These are phyloP conservation scores for Stomatorhinus walkeri DNA, from an alignment of 2,797 vertebrate species.

Conservation along the genomic window DNA sequence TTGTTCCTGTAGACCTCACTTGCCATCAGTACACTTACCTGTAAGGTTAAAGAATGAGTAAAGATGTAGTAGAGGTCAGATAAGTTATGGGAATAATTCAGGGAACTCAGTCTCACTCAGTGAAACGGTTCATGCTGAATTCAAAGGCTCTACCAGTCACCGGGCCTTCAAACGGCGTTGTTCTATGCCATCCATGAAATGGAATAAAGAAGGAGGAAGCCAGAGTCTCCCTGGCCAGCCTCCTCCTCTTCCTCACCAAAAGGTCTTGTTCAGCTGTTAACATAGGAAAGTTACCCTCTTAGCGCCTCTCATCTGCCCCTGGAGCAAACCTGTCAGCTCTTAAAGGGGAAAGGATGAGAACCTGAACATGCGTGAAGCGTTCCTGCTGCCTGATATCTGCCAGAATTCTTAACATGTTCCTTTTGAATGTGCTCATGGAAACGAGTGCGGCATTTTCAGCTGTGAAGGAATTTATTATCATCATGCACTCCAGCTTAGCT, in stretches of 20 bases:
- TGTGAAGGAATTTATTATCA: neutral
- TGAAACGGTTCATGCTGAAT: neutral
- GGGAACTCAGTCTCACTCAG: neutral
- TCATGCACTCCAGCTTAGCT: neutral
- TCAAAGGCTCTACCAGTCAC: neutral
- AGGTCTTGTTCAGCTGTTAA: neutral
- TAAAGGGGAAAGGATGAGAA: constrained; percentile 4
- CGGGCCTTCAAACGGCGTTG: neutral
- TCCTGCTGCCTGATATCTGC: neutral
- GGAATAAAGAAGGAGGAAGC: neutral
- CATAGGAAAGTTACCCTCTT: constrained; percentile 16
- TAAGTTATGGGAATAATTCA: neutral
- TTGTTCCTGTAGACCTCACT: neutral
- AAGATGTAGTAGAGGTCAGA: neutral
- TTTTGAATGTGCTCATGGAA: neutral
- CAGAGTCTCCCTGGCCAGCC: neutral
- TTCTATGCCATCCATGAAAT: neutral
- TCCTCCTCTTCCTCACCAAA: neutral
- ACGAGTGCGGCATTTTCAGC: neutral
- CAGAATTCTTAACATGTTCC: neutral
- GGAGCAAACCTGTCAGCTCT: constrained; percentile 11
- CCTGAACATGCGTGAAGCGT: constrained; percentile 1
- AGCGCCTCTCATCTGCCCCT: neutral
- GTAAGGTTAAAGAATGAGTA: neutral
- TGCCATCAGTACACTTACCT: neutral